A percentile compares a stretch with the other conserved stretches of the same genome.
Conservation (phyloP, 2,888 invertebrate genomes). For the Ectemnius continuus region DNA sequence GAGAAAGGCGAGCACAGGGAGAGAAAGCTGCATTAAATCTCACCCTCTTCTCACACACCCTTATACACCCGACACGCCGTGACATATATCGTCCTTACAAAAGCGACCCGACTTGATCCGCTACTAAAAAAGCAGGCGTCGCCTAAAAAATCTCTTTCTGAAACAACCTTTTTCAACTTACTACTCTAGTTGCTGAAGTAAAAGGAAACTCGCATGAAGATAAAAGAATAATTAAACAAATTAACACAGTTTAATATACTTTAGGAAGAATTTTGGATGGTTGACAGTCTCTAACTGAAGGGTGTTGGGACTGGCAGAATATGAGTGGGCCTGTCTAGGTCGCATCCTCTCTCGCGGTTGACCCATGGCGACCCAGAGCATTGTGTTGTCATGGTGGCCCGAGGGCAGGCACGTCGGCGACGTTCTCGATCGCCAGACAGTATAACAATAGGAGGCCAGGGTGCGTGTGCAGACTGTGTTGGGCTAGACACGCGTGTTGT, state of each 20-base stretch:
- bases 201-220: no score
- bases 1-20: background rate
- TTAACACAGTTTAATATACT: no score
- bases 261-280: no score
- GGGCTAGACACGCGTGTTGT: conserved; percentile 17
- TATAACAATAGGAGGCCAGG: conserved; percentile 49
- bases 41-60: conserved; percentile 61
- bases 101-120: conserved; percentile 58
- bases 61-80: conserved; percentile 39
- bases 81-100: conserved; percentile 58
- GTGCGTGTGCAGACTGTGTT: conserved; percentile 25
- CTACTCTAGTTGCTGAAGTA: no score
- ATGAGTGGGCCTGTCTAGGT: conserved; percentile 28
- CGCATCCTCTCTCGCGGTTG: conserved; percentile 56
- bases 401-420: conserved; percentile 29
- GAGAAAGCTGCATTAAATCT: conserved; percentile 56
- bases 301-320: background rate
- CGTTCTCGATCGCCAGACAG: conserved; percentile 31
- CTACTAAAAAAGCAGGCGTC: conserved; percentile 29
- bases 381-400: conserved; percentile 42
- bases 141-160: background rate
- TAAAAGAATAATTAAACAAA: no score
- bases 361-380: conserved; percentile 50
- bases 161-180: no score
- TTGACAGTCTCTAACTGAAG: background rate